phyloP scores from a whole-genome alignment of 2,797 vertebrate species.

The Gastrophryne carolinensis region DNA sequence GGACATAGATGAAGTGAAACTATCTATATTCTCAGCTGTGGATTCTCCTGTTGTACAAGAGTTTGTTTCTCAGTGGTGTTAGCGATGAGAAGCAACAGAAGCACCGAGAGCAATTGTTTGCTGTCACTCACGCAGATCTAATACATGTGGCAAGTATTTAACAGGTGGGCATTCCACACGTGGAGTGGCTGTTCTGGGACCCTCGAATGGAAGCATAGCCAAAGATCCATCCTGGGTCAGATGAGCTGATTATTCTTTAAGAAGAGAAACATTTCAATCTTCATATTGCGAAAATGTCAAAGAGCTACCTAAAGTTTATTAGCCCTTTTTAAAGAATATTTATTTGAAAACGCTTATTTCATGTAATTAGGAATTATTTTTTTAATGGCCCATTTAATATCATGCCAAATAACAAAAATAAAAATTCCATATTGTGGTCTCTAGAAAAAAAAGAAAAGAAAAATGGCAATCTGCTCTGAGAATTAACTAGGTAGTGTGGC shows the following conservation, averaged over 20 bases:
- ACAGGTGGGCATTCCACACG: constrained; percentile 74
- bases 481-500: too few relatives aligned
- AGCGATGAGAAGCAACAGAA: constrained; percentile 84
- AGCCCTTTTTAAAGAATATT: neutral
- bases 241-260: too few relatives aligned
- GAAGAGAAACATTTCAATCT: too few relatives aligned
- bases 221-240: constrained; percentile 91
- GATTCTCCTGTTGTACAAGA: constrained; percentile 83
- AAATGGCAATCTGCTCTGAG: too few relatives aligned
- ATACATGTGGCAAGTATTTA: constrained; percentile 76
- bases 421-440: too few relatives aligned
- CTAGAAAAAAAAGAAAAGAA: too few relatives aligned
- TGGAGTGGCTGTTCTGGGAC: constrained; percentile 83
- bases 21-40: constrained; percentile 86
- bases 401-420: too few relatives aligned
- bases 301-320: neutral
- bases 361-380: neutral
- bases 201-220: constrained; percentile 77
- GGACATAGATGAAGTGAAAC: constrained; percentile 90
- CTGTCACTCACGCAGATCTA: constrained; percentile 70
- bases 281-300: neutral
- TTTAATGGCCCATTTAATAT: neutral
- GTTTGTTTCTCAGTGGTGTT: constrained; percentile 80
- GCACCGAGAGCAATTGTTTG: constrained; percentile 84
- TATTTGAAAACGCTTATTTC: constrained; percentile 28